Base-by-base conservation (phyloP, 2,888 invertebrate species). In the Cephus pygmeus region DNA sequence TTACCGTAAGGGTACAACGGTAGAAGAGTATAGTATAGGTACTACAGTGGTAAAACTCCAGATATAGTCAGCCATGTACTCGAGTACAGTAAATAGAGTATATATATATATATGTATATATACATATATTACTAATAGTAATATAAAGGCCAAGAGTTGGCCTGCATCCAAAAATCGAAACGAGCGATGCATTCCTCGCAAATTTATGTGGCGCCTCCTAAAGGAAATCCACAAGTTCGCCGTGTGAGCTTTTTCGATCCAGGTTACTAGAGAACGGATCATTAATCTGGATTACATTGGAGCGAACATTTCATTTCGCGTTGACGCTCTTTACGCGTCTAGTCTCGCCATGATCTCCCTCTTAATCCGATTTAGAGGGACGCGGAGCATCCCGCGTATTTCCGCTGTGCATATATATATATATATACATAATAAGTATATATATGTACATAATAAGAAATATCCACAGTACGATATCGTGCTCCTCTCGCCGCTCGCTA, bases 231-330 rank as follows among this genome's bases (percentile, higher is more conserved):
- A 56, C 56, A 56, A 56, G 56, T 2, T 2, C 31, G 71, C 71
- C 31, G 40, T 30, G 35, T 12, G 74, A 77, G 76, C 76, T 76
- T 73, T 73, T 36, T 73, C 79, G 77, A 79, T 81, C 80, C 77
- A 78, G 79, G 79, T 80, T 80, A 76, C 78, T 76, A 75, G 79
- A 31, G 73, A 56, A 31, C 56, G 56, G 76, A 80, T 80, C 80
- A 81, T 80, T 80, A 79, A 81, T 81, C 80, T 80, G 80, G 79
- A 81, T 81, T 79, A 81, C 80, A 77, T 71, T 75, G 73, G 78
- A 73, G 73, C 75, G 77, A 80, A 75, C 80, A 77, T 81, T 81
- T 81, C 79, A 80, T 80, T 79, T 71, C 34, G 56, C 15, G 23
- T 56, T 56, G 56, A 56, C 56, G 56, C 56, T 56, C 56, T 9